Base-by-base conservation (phyloP, 1,140 invertebrate species). In the Chironomus tepperi region DNA sequence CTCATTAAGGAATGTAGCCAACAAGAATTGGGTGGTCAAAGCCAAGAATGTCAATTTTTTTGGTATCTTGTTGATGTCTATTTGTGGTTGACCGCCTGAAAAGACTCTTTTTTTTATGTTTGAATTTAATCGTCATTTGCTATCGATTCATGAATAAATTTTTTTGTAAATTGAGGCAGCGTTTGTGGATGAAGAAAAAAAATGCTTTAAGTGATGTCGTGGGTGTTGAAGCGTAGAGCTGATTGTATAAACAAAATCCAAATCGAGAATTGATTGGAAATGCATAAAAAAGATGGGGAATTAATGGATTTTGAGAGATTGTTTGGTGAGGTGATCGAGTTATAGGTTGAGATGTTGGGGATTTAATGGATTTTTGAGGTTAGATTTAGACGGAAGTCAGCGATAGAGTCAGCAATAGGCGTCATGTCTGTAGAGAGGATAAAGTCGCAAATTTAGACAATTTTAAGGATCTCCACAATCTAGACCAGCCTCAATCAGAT, bases 141-240 rank as follows among this genome's bases (percentile, higher is more conserved):
- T 57, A 57, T 57, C 47, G 47, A 5, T 15, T 57, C 47, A 57
- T 57, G 47, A 57, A 57, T 57, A 57, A 57, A 57, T 57, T 57
- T 57, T 34, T 57, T n/a, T n/a, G 47, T 12, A 15, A n/a, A n/a
- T n/a, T n/a, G 47, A 57, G 16, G 6, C 0, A 67, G 7, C 64
- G 15, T 2, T 8, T 18, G 65, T 34, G 19, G 16, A 21, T 70
- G 65, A 18, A 19, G 16, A 70, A 70, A 18, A 34, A 34, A 2
- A n/a, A n/a, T n/a, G n/a, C 24, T 34, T 70, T 70, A 70, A 70
- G 65, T 70, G 65, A 70, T 21, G 47, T 70, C 18, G 65, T 70
- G 65, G 65, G 65, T 70, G 65, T 70, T 70, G 16, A 70, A 19
- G 65, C 16, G 16, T 70, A 70, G 19, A 70, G 9, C 19, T 70